These are phyloP conservation scores for Lordiphosa andalusiaca DNA, from an alignment of 2,888 invertebrate genomes.

Conservation along the genomic window DNA sequence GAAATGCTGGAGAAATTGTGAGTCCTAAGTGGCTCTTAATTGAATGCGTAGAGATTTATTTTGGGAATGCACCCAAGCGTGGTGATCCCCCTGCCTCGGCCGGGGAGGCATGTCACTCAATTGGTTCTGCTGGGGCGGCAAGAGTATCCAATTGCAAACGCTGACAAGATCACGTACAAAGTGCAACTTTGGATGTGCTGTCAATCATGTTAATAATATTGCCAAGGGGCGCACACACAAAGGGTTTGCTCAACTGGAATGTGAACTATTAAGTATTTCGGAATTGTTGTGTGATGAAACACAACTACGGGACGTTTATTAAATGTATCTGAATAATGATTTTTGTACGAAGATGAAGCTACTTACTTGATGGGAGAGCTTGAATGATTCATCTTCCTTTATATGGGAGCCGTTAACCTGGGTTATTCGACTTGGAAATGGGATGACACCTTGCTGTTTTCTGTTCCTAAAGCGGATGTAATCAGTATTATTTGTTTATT, in stretches of 20 bases:
- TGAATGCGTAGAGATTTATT: slow-evolving; percentile 54
- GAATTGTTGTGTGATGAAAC: no score
- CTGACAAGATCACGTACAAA: slow-evolving; percentile 70
- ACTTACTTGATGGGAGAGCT: no score
- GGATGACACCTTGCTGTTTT: no score
- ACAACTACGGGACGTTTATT: no score
- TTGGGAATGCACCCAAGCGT: slow-evolving; percentile 49
- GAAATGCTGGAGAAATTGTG: slow-evolving; percentile 43
- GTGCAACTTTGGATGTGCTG: slow-evolving; percentile 56
- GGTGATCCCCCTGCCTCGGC: slow-evolving; percentile 30
- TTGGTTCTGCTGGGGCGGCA: slow-evolving; percentile 12
- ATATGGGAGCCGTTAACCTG: no score
- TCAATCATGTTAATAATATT: slow-evolving; percentile 49
- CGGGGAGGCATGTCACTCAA: slow-evolving; percentile 32
- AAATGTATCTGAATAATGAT: no score
- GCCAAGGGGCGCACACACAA: slow-evolving; percentile 13
- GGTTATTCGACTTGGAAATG: no score
- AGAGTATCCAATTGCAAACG: slow-evolving; percentile 68
- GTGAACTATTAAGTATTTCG: slow-evolving; percentile 22
- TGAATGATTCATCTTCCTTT: no score
- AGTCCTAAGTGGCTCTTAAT: slow-evolving; percentile 63
- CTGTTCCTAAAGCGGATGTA: no score
- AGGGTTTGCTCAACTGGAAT: slow-evolving; percentile 45
- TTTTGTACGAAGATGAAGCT: no score
- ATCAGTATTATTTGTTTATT: no score